phyloP scores from a whole-genome alignment of 1,140 invertebrate genomes.

The Anoplophora glabripennis region DNA sequence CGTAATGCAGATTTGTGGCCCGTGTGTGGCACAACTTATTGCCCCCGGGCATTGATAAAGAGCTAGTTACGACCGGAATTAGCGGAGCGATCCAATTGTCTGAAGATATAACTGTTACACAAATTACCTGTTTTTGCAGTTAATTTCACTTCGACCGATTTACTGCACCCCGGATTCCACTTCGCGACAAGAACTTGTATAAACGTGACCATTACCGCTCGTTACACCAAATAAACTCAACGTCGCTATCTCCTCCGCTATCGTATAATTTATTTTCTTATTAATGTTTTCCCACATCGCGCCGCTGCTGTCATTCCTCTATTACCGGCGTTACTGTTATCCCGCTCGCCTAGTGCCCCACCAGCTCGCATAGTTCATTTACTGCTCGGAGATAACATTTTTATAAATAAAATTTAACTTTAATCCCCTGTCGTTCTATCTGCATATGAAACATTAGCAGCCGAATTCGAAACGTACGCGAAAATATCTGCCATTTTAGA shows the following conservation, averaged over 20 bases:
- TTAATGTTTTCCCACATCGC: constrained; percentile 2
- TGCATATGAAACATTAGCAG: too few species aligned
- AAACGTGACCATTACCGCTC: constrained; percentile 28
- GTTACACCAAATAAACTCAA: constrained; percentile 19
- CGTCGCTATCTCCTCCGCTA: constrained; percentile 15
- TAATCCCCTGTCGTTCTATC: too few species aligned
- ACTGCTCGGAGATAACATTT: too few species aligned
- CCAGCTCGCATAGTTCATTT: too few species aligned
- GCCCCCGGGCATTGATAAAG: constrained; percentile 41
- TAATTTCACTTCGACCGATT: constrained; percentile 41
- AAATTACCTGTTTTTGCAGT: constrained; percentile 43
- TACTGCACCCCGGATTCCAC: constrained; percentile 32
- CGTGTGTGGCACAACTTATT: constrained; percentile 38
- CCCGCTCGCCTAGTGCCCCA: too few species aligned
- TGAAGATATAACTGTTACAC: constrained; percentile 43
- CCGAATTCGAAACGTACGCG: too few species aligned
- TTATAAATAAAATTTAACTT: too few species aligned
- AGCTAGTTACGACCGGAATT: constrained; percentile 29
- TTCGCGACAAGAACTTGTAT: constrained; percentile 22
- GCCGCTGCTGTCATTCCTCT: too few species aligned
- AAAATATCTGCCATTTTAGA: too few species aligned
- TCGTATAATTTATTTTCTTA: constrained; percentile 7
- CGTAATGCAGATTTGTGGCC: constrained; percentile 42
- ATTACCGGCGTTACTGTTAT: too few species aligned
- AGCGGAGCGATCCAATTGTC: too few species aligned